Base-by-base conservation (phyloP, 2,888 invertebrate species). In the Platycheirus rosarum region DNA sequence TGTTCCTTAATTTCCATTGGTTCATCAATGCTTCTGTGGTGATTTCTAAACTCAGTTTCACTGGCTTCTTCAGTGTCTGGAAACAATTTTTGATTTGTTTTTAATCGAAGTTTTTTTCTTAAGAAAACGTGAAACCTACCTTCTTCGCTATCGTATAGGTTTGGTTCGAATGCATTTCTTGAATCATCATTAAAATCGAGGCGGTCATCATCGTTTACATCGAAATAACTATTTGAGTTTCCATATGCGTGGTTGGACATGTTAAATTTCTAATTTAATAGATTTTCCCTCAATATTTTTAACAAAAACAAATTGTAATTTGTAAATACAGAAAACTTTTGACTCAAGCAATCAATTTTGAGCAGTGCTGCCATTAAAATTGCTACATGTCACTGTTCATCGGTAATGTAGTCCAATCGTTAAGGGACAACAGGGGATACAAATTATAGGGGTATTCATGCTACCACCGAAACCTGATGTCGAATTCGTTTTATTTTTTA, bases 41-140 rank as follows among this genome's bases (percentile, higher is more conserved):
- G 88, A 48, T 95, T 94, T 42, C 95, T 95, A 91, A 95, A 94
- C 86, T 98, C 98, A n/a, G 97, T 96, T 91, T 98, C 98, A 90
- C 97, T 97, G 0, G 98, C 98, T 92, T 98, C 98, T 91, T 98
- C 98, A 0, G 98, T 98, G 89, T 98, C 98, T 95, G 86, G 1
- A 44, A 2, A 62, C 88, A 88, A 60, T 32, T 51, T 44, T 53
- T 14, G 3, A 14, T 40, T 16, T 20, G n/a, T 35, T 35, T n/a
- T 20, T 8, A 32, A 32, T 32, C 29, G 29, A 32, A 8, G 6
- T 13, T 14, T 13, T 18, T 13, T 13, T 13, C 3, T n/a, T n/a
- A n/a, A n/a, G n/a, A n/a, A n/a, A n/a, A n/a, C n/a, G n/a, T 23
- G 20, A 23, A 14, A 20, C 2, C 1, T 88, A 92, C 93, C 92